These are phyloP conservation scores for Dasysyrphus tricinctus DNA, from an alignment of 2,888 invertebrate species.

Conservation along the genomic window DNA sequence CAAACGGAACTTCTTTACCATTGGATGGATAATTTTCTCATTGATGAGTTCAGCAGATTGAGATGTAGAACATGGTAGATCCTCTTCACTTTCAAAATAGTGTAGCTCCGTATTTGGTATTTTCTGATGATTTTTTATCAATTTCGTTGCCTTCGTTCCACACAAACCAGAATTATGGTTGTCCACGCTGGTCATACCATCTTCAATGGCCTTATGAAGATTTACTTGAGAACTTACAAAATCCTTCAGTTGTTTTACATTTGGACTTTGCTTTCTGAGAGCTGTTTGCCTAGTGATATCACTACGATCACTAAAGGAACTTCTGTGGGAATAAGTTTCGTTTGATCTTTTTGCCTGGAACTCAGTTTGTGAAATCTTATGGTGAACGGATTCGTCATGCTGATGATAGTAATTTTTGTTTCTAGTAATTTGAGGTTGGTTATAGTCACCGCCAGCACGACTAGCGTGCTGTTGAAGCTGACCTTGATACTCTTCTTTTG, in stretches of 20 bases:
- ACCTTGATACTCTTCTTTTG: not conserved
- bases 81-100: conserved; percentile 7
- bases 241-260: conserved; percentile 5
- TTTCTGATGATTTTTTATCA: not conserved
- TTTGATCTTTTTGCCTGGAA: not conserved
- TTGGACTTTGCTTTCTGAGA: conserved; percentile 13
- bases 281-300: conserved; percentile 26
- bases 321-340: not conserved
- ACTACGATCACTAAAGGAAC: conserved; percentile 7
- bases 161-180: not conserved
- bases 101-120: not conserved
- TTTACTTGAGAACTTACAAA: conserved; percentile 37
- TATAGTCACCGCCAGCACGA: conserved; percentile 3
- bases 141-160: not conserved
- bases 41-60: conserved; percentile 77
- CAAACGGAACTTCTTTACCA: conserved; percentile 79
- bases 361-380: conserved; percentile 19
- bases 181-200: not conserved
- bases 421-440: fast-evolving
- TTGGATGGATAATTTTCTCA: conserved; percentile 79
- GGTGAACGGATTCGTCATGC: not conserved
- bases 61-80: conserved; percentile 13
- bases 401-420: not conserved
- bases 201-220: conserved; percentile 44
- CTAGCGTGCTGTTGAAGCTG: no score